These are phyloP conservation scores for Tetranychus cinnabarinus DNA, from an alignment of 1,140 invertebrate genomes.

Conservation along the genomic window DNA sequence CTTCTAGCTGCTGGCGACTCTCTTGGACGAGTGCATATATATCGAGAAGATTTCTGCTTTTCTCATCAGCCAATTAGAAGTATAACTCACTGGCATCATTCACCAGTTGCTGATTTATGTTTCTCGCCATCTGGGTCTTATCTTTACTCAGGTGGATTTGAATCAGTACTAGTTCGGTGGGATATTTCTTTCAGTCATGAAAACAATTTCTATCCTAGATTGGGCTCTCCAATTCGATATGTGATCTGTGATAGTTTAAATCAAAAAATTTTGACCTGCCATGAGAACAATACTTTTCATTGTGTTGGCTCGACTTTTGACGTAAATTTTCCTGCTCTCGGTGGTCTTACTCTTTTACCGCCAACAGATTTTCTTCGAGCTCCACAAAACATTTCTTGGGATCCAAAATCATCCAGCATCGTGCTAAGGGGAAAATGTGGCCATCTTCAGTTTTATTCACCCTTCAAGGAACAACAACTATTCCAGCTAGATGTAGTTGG, in stretches of 20 bases:
- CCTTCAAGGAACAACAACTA: conserved; percentile 35
- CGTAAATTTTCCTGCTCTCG: background rate
- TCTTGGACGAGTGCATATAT: conserved; percentile 38
- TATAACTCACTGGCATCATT: conserved; percentile 52
- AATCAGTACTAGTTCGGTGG: conserved; percentile 60
- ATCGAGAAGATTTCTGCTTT: conserved; percentile 28
- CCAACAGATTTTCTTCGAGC: conserved; percentile 19
- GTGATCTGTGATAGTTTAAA: conserved; percentile 39
- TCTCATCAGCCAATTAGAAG: conserved; percentile 22
- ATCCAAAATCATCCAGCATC: conserved; percentile 37
- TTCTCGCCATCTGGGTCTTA: conserved; percentile 41
- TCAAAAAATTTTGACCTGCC: conserved; percentile 35
- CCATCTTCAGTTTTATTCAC: conserved; percentile 53
- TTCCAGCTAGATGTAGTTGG: conserved; percentile 17
- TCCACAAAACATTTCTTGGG: conserved; percentile 36
- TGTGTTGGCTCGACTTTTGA: conserved; percentile 8
- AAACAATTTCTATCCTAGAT: conserved; percentile 41
- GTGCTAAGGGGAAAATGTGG: conserved; percentile 51
- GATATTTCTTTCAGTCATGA: conserved; percentile 23
- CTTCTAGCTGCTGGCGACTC: conserved; percentile 42
- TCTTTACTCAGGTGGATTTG: conserved; percentile 48
- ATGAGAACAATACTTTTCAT: conserved; percentile 34
- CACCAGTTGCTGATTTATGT: conserved; percentile 38
- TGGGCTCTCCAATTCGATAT: conserved; percentile 40
- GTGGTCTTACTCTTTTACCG: background rate